Percentiles rank a stretch among this genome's conserved stretches.
Evolutionary conservation across 2,797 vertebrate species (phyloP).

Genomic region (Gymnocypris eckloni): DNA sequence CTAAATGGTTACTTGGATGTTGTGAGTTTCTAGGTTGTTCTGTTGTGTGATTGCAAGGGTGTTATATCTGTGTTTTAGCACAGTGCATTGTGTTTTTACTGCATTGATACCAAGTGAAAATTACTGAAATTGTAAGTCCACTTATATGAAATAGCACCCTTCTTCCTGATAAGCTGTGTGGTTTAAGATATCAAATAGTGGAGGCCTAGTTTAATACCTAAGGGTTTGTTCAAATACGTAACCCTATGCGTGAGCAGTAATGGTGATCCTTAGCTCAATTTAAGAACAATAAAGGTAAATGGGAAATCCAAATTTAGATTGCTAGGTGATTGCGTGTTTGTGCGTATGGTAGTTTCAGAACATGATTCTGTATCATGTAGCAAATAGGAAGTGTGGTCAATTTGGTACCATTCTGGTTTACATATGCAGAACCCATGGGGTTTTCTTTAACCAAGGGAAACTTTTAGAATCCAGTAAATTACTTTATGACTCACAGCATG

Average conservation of each 20-base stretch:
- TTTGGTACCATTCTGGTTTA: constrained; percentile 4
- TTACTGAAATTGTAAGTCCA: neutral
- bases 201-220: neutral
- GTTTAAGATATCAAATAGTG: neutral
- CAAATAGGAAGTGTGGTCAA: constrained; percentile 41
- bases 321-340: neutral
- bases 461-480: constrained; percentile 11
- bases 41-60: neutral
- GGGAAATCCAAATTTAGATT: constrained; percentile 1
- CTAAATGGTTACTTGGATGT: neutral
- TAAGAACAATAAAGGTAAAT: constrained; percentile 12
- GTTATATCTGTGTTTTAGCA: neutral
- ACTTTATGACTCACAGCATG: neutral
- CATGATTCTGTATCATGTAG: neutral
- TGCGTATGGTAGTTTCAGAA: constrained; percentile 7
- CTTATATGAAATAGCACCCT: neutral
- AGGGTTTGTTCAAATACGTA: neutral
- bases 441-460: neutral
- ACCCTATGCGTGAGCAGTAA: neutral
- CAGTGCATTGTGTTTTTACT: neutral
- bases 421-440: neutral
- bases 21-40: neutral
- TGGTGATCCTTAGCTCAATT: neutral
- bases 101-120: neutral
- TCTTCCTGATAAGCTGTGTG: neutral